Conservation (phyloP, 2,888 invertebrate genomes). For the Ommatoiulus sabulosus region DNA sequence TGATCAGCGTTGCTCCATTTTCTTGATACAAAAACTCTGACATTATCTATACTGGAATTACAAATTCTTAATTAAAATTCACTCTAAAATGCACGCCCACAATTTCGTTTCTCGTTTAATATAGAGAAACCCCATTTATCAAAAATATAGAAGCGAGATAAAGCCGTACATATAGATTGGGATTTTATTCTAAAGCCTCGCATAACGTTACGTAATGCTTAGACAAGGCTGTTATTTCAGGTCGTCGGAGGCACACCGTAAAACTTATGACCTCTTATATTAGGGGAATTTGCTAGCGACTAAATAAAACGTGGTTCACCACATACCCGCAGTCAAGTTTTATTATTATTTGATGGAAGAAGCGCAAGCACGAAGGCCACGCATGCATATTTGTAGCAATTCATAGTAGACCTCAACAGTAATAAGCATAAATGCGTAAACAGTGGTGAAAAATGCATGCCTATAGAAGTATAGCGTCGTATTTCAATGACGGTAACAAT, state of each 20-base stretch:
- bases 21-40: not conserved
- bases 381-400: not conserved
- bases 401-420: not conserved
- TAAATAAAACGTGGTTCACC: constrained; percentile 23
- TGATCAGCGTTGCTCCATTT: not conserved
- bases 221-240: not conserved
- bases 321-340: not conserved
- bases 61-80: not conserved
- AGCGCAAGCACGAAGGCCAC: not conserved
- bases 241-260: constrained; percentile 17
- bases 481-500: not conserved
- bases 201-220: constrained; percentile 7
- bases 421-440: constrained; percentile 36
- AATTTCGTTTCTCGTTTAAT: not conserved
- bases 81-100: not conserved
- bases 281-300: not conserved
- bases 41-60: not conserved
- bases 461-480: not conserved
- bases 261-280: constrained; percentile 21
- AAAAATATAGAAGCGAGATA: not conserved
- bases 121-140: not conserved
- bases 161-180: constrained; percentile 26
- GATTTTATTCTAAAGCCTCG: not conserved
- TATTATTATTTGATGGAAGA: constrained; percentile 30
- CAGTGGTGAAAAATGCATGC: constrained; percentile 32